Evolutionary conservation across 2,113 vertebrate genomes (phyloP).

Genomic region (Phodopus roborovskii): DNA sequence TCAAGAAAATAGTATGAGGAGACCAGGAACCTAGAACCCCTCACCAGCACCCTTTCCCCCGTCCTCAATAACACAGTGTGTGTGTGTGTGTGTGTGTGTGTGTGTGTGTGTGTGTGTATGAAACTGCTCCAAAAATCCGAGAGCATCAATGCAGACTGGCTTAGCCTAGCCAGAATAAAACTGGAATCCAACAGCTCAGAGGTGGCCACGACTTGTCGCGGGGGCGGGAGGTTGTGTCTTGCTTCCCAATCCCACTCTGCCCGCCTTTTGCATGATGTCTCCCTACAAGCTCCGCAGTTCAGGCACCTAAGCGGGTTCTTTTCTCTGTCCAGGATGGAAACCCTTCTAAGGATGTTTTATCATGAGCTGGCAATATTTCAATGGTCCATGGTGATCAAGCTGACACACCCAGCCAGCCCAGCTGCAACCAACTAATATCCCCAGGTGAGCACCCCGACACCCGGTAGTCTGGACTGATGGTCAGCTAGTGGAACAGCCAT

Average conservation of each 20-base stretch:
- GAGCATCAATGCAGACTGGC: background rate
- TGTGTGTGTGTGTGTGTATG: background rate
- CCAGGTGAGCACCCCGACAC: background rate
- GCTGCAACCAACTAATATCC: background rate
- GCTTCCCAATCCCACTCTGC: background rate
- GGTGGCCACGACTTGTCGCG: background rate
- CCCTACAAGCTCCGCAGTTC: background rate
- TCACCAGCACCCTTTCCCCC: background rate
- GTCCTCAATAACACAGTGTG: background rate
- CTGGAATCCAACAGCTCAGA: background rate
- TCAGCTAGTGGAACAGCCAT: constrained; percentile 54
- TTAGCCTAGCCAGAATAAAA: background rate
- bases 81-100: background rate
- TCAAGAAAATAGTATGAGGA: background rate
- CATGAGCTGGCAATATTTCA: constrained; percentile 11
- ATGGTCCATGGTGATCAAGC: background rate
- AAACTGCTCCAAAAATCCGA: background rate
- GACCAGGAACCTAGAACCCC: background rate
- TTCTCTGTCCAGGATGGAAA: background rate
- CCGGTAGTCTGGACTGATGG: background rate
- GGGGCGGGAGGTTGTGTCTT: background rate
- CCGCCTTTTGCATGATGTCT: background rate
- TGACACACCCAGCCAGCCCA: background rate
- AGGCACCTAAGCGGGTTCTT: background rate
- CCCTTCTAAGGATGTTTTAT: background rate